Percentiles rank a stretch among this genome's conserved stretches.
These are phyloP conservation scores for Cetonia aurata DNA, from an alignment of 2,888 invertebrate species.

Conservation along the genomic window DNA sequence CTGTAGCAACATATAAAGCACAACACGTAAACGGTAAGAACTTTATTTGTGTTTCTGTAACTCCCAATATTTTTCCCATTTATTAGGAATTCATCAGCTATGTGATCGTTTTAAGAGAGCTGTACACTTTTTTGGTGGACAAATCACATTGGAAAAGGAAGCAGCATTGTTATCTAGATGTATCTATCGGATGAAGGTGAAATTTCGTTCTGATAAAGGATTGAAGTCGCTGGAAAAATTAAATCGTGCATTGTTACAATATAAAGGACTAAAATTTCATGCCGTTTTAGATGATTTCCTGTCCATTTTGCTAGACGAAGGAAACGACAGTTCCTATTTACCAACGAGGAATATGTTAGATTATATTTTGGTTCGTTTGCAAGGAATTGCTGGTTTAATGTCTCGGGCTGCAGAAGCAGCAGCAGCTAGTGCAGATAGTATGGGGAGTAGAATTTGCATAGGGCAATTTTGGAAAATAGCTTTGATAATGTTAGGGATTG, in stretches of 20 bases:
- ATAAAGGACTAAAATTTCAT: conserved; percentile 61
- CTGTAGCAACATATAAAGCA: conserved; percentile 48
- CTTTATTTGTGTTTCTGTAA: conserved; percentile 13
- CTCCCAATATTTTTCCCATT: background rate
- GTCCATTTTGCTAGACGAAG: conserved; percentile 48
- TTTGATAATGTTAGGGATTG: conserved; percentile 62
- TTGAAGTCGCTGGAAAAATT: conserved; percentile 67
- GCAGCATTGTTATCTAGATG: conserved; percentile 65
- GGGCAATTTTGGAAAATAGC: conserved; percentile 68
- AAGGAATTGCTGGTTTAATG: conserved; percentile 67
- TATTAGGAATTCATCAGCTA: conserved; percentile 49
- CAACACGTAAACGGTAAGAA: conserved; percentile 31
- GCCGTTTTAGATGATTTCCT: conserved; percentile 56
- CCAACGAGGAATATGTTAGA: conserved; percentile 68
- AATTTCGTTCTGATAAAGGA: conserved; percentile 68
- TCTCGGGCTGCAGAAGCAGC: conserved; percentile 63
- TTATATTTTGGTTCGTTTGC: conserved; percentile 66
- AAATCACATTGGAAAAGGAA: conserved; percentile 62
- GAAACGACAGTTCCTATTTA: conserved; percentile 55
- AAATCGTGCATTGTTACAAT: conserved; percentile 65
- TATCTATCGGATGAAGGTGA: conserved; percentile 67
- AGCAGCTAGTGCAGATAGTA: conserved; percentile 59
- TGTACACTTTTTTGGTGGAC: conserved; percentile 55
- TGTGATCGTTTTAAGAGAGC: conserved; percentile 51
- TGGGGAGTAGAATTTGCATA: conserved; percentile 61